Percentiles rank a stretch among this genome's conserved stretches.
Evolutionary conservation across 2,797 vertebrate genomes (phyloP).

Genomic region (Rhinatrema bivittatum): DNA sequence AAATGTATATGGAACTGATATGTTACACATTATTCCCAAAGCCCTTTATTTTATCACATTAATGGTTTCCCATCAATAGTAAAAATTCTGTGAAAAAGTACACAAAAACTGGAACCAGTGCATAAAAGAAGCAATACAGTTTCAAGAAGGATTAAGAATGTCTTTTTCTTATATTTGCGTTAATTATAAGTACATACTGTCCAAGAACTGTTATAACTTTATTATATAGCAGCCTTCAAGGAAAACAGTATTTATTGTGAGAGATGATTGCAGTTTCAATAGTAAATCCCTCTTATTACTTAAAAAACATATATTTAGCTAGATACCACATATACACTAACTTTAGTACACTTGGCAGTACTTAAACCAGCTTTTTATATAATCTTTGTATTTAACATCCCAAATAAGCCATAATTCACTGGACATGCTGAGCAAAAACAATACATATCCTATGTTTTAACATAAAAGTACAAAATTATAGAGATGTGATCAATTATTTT

Average conservation of each 20-base stretch:
- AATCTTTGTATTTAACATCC: constrained; percentile 51
- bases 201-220: constrained; percentile 34
- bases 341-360: constrained; percentile 72
- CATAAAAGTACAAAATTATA: constrained; percentile 46
- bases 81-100: no score
- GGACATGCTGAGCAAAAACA: constrained; percentile 42
- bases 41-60: no score
- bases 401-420: constrained; percentile 63
- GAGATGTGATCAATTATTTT: constrained; percentile 45
- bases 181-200: constrained; percentile 35
- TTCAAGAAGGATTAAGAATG: constrained; percentile 14
- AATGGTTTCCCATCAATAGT: no score
- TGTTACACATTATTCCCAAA: no score
- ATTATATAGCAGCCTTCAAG: constrained; percentile 36
- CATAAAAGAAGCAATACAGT: constrained; percentile 22
- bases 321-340: constrained; percentile 74
- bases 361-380: constrained; percentile 37
- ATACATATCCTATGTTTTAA: constrained; percentile 46
- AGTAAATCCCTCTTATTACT: constrained; percentile 80
- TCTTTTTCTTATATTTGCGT: constrained; percentile 26
- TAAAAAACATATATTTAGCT: constrained; percentile 80
- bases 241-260: constrained; percentile 48
- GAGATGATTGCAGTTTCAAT: constrained; percentile 77
- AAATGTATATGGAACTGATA: no score
- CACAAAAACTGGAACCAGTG: no score